Conservation (phyloP, 2,113 vertebrate species). For the Gymnogyps californianus region DNA sequence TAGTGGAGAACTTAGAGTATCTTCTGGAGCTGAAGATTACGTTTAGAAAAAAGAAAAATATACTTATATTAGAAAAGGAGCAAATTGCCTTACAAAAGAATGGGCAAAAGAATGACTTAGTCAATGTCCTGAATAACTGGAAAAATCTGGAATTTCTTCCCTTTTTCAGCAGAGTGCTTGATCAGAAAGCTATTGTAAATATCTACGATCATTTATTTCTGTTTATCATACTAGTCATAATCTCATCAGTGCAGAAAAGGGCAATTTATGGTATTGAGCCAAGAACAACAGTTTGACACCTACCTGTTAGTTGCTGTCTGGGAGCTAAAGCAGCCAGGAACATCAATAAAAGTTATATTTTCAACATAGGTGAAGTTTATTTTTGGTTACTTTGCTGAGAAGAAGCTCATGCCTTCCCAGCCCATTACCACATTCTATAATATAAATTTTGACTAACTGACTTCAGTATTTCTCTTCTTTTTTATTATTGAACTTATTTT, state of each 20-base stretch:
- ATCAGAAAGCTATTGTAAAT: neutral
- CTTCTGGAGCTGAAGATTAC: neutral
- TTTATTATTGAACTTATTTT: neutral
- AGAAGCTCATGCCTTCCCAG: neutral
- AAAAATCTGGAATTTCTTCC: neutral
- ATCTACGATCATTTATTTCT: neutral
- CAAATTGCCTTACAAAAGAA: neutral
- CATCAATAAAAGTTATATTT: neutral
- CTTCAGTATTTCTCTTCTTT: neutral
- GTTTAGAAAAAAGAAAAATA: neutral
- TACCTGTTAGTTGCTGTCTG: neutral
- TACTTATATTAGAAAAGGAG: neutral
- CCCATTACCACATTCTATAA: neutral
- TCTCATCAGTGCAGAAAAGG: neutral
- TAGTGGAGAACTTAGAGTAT: neutral
- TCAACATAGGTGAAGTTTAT: neutral
- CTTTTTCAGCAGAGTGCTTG: neutral
- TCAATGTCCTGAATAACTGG: neutral
- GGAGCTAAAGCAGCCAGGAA: neutral
- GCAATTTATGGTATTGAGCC: neutral
- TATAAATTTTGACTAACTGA: neutral
- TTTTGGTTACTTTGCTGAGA: neutral
- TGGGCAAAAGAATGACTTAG: neutral
- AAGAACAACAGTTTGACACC: neutral
- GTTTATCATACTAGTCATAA: neutral